Evolutionary conservation across 1,140 invertebrate species (phyloP), one percentile per base, ranked within the genome.

Genomic region (Micrasema minimum): DNA sequence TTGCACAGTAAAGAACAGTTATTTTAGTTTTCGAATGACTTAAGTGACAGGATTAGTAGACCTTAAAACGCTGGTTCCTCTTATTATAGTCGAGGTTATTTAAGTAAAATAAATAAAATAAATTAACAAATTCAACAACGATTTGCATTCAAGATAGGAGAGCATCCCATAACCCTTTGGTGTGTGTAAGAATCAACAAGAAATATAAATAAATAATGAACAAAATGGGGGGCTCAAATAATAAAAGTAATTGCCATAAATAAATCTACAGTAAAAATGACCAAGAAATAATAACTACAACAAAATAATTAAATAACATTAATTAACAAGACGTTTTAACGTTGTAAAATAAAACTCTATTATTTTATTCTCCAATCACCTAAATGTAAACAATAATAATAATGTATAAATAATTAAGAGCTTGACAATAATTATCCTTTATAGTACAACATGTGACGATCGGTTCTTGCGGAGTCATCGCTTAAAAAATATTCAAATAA

Each of bases 261-360:
- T 53, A 55, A 66, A 41, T 66, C 45, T 31, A 62, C 20, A n/a
- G 43, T 22, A 51, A 31, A 31, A 31, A 67, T 38, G 72, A 45
- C 72, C 68, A 74, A 70, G 62, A 70, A 71, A 46, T 37, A 75
- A 68, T 61, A 75, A 75, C 70, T 69, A 62, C 37, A 72, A 72
- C 48, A 72, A 71, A 71, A 70, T 46, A 68, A 48, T 69, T 69
- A 31, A 51, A 72, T 69, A 55, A 75, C 23, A 64, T 65, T 57
- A 71, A 75, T 62, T 75, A 75, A 75, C 73, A 67, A 75, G 65
- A 72, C 74, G 35, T 68, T 71, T 59, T 66, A 75, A 75, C 73
- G 67, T 75, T 75, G 74, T 75, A 75, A 75, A 75, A 75, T 75
- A 75, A 75, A 75, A 75, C 64, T 75, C 74, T 75, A 75, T 75